phyloP scores from a whole-genome alignment of 2,888 invertebrate genomes.

The Drosophila phalerata region DNA sequence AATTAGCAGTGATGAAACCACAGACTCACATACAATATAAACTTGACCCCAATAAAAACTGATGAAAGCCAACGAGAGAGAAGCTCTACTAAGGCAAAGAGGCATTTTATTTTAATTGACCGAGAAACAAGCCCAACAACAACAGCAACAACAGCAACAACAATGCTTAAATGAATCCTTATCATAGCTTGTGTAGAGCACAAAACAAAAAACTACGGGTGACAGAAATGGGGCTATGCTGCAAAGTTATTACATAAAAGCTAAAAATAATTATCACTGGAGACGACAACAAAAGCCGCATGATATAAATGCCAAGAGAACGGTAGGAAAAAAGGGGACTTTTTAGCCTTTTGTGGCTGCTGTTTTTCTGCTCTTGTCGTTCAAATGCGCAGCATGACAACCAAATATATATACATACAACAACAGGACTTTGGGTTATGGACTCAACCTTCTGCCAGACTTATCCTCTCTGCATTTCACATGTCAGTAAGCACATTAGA shows the following conservation, averaged over 20 bases:
- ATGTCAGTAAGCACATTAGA: conserved; percentile 75
- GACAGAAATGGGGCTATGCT: conserved; percentile 40
- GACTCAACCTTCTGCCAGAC: conserved; percentile 6
- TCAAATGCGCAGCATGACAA: conserved; percentile 60
- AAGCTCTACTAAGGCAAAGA: conserved; percentile 28
- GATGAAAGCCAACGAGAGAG: conserved; percentile 40
- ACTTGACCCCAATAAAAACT: conserved; percentile 70
- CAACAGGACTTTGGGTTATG: conserved; percentile 40
- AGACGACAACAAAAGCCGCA: conserved; percentile 71
- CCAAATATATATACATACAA: conserved; percentile 11
- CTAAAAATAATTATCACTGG: conserved; percentile 80
- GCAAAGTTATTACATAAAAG: conserved; percentile 79
- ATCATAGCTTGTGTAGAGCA: conserved; percentile 59
- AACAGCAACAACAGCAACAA: conserved; percentile 23
- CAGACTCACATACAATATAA: conserved; percentile 18
- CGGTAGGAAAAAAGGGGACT: not conserved
- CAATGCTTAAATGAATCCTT: conserved; percentile 66
- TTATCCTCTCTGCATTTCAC: conserved; percentile 29
- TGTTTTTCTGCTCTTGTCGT: conserved; percentile 47
- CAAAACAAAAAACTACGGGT: conserved; percentile 51
- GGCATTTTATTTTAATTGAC: conserved; percentile 74
- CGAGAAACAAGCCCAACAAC: conserved; percentile 47
- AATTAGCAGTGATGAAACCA: conserved; percentile 65
- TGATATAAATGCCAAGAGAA: conserved; percentile 31
- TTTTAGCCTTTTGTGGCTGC: conserved; percentile 43